phyloP scores from a whole-genome alignment of 2,797 vertebrate genomes.

The Aldrovandia affinis region DNA sequence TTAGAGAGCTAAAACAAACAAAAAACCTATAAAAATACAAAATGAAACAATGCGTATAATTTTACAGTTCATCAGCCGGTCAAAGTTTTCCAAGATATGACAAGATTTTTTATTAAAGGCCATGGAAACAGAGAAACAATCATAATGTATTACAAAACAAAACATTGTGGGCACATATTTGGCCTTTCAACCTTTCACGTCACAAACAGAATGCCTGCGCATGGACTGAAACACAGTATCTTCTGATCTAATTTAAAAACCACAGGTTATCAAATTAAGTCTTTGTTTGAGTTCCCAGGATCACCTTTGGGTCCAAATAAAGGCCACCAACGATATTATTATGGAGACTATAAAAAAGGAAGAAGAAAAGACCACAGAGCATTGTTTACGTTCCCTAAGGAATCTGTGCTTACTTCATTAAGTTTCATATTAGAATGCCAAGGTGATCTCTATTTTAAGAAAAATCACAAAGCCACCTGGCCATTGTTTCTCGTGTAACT shows the following conservation, averaged over 20 bases:
- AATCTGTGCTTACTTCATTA: conserved; percentile 52
- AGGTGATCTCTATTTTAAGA: conserved; percentile 58
- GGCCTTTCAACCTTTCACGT: conserved; percentile 3
- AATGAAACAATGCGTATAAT: not conserved
- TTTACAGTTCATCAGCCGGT: not conserved
- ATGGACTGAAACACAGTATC: not conserved
- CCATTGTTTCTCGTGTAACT: conserved; percentile 54
- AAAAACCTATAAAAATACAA: not conserved
- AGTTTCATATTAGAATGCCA: conserved; percentile 43
- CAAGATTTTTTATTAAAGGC: not conserved
- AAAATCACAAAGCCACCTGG: conserved; percentile 60
- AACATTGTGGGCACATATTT: not conserved
- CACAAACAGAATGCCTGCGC: not conserved
- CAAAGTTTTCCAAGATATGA: not conserved
- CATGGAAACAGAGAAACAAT: not conserved
- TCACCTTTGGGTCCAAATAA: conserved; percentile 42
- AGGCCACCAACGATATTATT: conserved; percentile 34
- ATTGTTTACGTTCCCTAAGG: conserved; percentile 43
- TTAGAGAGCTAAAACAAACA: not conserved
- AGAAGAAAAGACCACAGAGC: conserved; percentile 29
- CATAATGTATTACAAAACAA: not conserved
- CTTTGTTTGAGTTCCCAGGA: conserved; percentile 39
- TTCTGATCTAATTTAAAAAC: not conserved
- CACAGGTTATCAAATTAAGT: conserved; percentile 28
- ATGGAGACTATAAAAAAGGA: conserved; percentile 33